phyloP scores from a whole-genome alignment of 2,888 invertebrate species.

The Megalurothrips usitatus region DNA sequence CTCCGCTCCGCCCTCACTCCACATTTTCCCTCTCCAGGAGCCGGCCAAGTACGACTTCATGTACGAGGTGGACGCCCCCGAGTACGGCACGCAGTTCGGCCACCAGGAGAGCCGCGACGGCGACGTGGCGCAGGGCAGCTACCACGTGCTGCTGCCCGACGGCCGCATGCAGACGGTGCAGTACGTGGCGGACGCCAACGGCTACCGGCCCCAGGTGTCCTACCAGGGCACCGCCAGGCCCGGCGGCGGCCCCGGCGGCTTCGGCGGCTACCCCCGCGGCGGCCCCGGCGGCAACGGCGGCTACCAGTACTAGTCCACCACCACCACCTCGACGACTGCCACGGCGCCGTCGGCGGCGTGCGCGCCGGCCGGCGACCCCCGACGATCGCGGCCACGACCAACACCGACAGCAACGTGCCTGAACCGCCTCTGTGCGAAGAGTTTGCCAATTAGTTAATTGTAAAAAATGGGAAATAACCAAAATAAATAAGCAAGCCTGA shows the following conservation, averaged over 20 bases:
- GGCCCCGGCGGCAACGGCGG: slow-evolving; percentile 4
- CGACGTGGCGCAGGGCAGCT: slow-evolving; percentile 18
- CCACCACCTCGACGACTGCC: neutral
- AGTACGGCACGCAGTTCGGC: slow-evolving; percentile 63
- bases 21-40: slow-evolving; percentile 51
- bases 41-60: slow-evolving; percentile 79
- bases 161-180: slow-evolving; percentile 1
- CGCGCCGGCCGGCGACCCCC: neutral
- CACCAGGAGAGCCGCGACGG: slow-evolving; percentile 23
- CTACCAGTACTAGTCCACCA: neutral
- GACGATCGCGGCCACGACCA: neutral
- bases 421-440: neutral
- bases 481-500: neutral
- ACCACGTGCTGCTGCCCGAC: slow-evolving; percentile 16
- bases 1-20: neutral
- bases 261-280: slow-evolving; percentile 12
- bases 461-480: neutral
- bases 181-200: slow-evolving; percentile 17
- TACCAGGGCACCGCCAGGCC: neutral
- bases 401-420: neutral
- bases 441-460: neutral
- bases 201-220: slow-evolving; percentile 49
- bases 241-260: slow-evolving; percentile 3
- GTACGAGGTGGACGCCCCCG: slow-evolving; percentile 74
- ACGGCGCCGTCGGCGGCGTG: neutral